Base-by-base conservation (phyloP, 2,113 vertebrate species). In the Smithornis capensis region DNA sequence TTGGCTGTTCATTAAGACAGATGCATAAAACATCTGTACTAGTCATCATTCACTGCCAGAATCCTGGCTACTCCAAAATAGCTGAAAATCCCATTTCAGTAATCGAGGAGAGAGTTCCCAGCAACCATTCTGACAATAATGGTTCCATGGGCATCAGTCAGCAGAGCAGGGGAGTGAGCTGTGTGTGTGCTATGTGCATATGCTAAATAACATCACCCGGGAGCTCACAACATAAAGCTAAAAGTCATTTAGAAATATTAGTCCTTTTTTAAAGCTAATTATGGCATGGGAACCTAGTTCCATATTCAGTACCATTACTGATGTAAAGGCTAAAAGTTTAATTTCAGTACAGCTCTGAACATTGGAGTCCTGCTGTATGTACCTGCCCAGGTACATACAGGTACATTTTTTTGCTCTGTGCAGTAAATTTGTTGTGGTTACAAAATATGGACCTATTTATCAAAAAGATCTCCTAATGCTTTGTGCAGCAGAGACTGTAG, bases 21-120 rank as follows among this genome's bases (percentile, higher is more conserved):
- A 95, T 82, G 62, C 42, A 84, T 88, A 62, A 95, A 93, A 91
- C 91, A 92, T 93, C 85, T 96, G 83, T 31, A 75, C 24, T 60
- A 71, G 70, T 23, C 37, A 78, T 87, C 63, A 40, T 25, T 94
- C 92, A 25, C 40, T 94, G 92, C 82, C 56, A 89, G 89, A 78
- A 47, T 44, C 6, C 62, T 70, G 84, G 44, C 35, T 69, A 53
- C n/a, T 63, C 29, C 40, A 53, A 21, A 57, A 18, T 21, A 77
- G 29, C 77, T 87, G 67, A 50, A 63, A 93, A 90, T 11, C 21
- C 24, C 17, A 42, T 92, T 85, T 57, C 29, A 27, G 35, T 94
- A 63, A 67, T 82, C 60, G 64, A 93, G 53, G 70, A 69, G 74
- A 65, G 77, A 93, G 76, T 83, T 62, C 55, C 62, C 60, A 92